A percentile compares a stretch with the other conserved stretches of the same genome.
Evolutionary conservation across 2,797 vertebrate genomes (phyloP).

Genomic region (Urosaurus nigricauda): DNA sequence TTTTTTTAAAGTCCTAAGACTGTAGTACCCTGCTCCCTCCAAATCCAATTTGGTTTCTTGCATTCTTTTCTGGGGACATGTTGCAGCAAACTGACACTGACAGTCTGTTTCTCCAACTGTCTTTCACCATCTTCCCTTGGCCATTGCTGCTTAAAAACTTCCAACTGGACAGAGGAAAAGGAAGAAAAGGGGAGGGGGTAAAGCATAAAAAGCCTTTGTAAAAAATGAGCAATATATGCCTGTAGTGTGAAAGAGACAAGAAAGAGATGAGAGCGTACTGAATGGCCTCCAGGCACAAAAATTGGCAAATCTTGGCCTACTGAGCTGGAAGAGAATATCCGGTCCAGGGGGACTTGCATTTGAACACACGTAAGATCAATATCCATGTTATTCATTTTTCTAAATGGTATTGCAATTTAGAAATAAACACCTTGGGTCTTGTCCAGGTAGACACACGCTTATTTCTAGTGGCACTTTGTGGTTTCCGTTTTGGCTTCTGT

Average conservation of each 20-base stretch:
- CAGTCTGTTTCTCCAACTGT: too few species aligned
- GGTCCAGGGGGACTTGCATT: background rate
- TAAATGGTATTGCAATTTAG: background rate
- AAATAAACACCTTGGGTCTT: background rate
- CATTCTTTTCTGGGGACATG: too few species aligned
- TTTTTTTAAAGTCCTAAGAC: too few species aligned
- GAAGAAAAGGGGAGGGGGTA: background rate
- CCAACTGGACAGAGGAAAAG: too few species aligned
- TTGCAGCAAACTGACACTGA: too few species aligned
- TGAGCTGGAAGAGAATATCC: background rate
- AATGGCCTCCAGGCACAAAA: background rate
- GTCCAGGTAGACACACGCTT: background rate
- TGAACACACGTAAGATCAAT: background rate
- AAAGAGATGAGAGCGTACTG: too few species aligned
- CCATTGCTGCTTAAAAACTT: too few species aligned
- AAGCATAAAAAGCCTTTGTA: too few species aligned
- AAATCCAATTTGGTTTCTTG: too few species aligned
- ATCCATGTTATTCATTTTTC: background rate
- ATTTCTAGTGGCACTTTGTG: background rate
- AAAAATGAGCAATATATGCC: too few species aligned
- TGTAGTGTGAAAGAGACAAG: background rate
- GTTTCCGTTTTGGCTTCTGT: background rate
- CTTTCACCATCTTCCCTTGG: too few species aligned
- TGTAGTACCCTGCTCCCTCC: too few species aligned
- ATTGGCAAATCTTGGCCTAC: background rate